A percentile compares a stretch with the other conserved stretches of the same genome.
Evolutionary conservation across 2,888 invertebrate species (phyloP).

Genomic region (Rosalia funebris): DNA sequence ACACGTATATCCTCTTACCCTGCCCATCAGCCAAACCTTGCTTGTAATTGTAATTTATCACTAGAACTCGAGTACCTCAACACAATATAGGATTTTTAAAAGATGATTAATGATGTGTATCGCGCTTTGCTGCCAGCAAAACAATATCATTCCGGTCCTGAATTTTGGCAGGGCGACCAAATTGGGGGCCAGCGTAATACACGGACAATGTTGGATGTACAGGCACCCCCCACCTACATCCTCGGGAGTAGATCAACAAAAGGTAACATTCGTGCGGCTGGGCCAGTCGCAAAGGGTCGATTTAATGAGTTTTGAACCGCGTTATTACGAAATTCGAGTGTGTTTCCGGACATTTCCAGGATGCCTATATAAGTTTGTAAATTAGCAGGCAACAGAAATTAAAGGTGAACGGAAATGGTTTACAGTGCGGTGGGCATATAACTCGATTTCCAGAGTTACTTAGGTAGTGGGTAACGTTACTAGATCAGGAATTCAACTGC

Average conservation of each 20-base stretch:
- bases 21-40: neutral
- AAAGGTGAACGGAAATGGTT: conserved; percentile 1
- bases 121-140: conserved; percentile 2
- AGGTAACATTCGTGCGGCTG: conserved; percentile 6
- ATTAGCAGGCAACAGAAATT: conserved; percentile 12
- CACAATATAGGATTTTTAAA: conserved; percentile 20
- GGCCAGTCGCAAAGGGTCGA: conserved; percentile 4
- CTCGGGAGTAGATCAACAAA: conserved; percentile 15
- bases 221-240: neutral
- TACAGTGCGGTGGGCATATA: neutral
- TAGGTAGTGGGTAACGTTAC: too few relatives aligned
- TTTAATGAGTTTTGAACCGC: conserved; percentile 22
- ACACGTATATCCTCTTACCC: conserved; percentile 13
- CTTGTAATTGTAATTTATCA: conserved; percentile 15
- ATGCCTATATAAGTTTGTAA: conserved; percentile 5
- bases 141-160: conserved; percentile 22
- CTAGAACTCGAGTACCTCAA: conserved; percentile 9
- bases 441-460: neutral
- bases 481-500: too few relatives aligned
- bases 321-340: conserved; percentile 23
- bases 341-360: conserved; percentile 15
- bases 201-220: too few relatives aligned
- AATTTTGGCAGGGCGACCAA: conserved; percentile 14
- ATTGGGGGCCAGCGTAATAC: too few relatives aligned
- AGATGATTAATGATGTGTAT: conserved; percentile 18